Evolutionary conservation across 2,113 vertebrate genomes (phyloP).

Genomic region (Gnathonemus echidnorhynchus): DNA sequence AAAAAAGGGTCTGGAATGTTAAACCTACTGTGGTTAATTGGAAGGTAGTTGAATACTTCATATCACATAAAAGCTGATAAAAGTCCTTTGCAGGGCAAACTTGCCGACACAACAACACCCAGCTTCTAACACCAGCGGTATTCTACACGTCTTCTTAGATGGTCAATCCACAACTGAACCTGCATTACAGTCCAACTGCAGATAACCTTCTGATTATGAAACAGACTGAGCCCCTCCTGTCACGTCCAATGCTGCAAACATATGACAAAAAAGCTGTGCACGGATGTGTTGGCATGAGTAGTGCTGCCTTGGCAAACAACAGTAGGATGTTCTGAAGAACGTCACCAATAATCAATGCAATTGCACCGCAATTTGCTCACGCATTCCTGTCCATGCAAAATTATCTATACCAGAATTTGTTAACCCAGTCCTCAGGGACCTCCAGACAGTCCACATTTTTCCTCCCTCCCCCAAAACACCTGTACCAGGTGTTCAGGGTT

Average conservation of each 20-base stretch:
- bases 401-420: neutral
- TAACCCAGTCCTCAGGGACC: neutral
- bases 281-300: neutral
- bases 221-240: neutral
- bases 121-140: neutral
- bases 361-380: neutral
- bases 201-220: neutral
- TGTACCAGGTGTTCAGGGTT: neutral
- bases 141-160: neutral
- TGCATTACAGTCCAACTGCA: neutral
- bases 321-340: neutral
- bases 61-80: neutral
- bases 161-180: neutral
- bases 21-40: neutral
- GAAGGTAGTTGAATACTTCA: neutral
- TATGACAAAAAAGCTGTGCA: neutral
- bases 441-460: neutral
- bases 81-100: neutral
- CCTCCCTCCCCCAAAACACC: neutral
- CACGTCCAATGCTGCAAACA: neutral
- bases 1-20: neutral
- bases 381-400: neutral
- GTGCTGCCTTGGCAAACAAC: neutral
- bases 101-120: neutral
- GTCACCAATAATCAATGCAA: neutral